These are phyloP conservation scores for Pseudomugil tenellus DNA, from an alignment of 2,797 vertebrate species.

Conservation along the genomic window DNA sequence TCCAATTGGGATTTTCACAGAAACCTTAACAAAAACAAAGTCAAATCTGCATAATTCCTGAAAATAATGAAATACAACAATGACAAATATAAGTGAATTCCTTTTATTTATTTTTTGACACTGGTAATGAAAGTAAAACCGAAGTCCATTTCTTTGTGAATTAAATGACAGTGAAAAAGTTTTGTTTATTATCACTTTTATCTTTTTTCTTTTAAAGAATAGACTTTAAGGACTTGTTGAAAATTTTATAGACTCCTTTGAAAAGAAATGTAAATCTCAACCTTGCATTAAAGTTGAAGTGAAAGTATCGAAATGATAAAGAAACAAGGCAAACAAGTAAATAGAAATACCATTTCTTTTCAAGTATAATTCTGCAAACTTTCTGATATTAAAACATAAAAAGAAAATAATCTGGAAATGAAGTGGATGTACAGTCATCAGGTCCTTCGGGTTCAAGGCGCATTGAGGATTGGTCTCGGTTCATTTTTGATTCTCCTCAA, in stretches of 20 bases:
- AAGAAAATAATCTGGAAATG: not conserved
- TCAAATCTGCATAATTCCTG: not conserved
- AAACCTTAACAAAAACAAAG: slow-evolving; percentile 4
- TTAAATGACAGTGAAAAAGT: not conserved
- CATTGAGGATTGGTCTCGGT: not conserved
- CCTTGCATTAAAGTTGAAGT: not conserved
- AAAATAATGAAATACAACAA: not conserved
- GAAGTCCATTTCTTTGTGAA: not conserved
- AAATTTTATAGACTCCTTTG: too few species aligned
- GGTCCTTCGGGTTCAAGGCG: slow-evolving; percentile 13
- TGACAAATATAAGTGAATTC: not conserved
- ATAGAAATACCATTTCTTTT: not conserved
- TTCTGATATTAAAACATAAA: not conserved
- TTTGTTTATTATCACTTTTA: too few species aligned
- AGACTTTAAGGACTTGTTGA: too few species aligned
- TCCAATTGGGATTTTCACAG: slow-evolving; percentile 10
- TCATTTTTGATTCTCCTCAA: slow-evolving; percentile 84
- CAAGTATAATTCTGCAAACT: not conserved
- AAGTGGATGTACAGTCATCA: not conserved
- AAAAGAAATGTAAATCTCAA: not conserved
- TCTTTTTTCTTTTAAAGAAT: too few species aligned
- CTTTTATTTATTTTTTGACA: not conserved
- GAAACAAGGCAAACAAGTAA: not conserved
- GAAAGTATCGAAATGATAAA: not conserved
- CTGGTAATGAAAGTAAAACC: not conserved